These are phyloP conservation scores for Liasis olivaceus DNA, from an alignment of 2,797 vertebrate species.

Conservation along the genomic window DNA sequence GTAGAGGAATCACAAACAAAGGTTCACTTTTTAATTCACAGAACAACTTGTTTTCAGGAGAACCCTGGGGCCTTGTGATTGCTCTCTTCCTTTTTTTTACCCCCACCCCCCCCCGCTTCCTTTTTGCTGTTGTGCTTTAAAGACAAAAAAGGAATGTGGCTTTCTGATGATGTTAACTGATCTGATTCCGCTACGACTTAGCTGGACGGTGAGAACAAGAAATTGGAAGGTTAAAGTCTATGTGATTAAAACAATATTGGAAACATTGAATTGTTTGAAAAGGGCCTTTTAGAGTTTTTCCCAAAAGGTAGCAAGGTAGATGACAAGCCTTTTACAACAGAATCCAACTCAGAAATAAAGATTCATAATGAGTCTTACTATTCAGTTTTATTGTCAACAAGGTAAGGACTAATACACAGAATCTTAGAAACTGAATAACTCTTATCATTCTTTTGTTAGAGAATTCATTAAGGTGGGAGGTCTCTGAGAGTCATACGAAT, in stretches of 20 bases:
- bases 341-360: not conserved
- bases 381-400: not conserved
- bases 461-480: not conserved
- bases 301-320: not conserved
- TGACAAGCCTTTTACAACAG: not conserved
- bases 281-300: not conserved
- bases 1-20: conserved; percentile 54
- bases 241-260: not conserved
- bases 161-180: conserved; percentile 1
- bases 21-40: conserved; percentile 55
- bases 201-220: not conserved
- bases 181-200: not conserved
- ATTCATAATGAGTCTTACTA: not conserved
- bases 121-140: not conserved
- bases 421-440: not conserved
- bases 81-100: conserved; percentile 26
- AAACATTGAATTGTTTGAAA: not conserved
- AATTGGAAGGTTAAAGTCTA: not conserved
- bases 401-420: not conserved
- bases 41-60: conserved; percentile 47
- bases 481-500: not conserved
- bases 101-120: conserved; percentile 39
- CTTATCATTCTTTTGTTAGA: not conserved
- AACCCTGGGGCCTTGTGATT: not conserved
- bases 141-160: not conserved